A percentile compares a stretch with the other conserved stretches of the same genome.
These are phyloP conservation scores for Pseudochromis fuscus DNA, from an alignment of 2,797 vertebrate genomes.

Conservation along the genomic window DNA sequence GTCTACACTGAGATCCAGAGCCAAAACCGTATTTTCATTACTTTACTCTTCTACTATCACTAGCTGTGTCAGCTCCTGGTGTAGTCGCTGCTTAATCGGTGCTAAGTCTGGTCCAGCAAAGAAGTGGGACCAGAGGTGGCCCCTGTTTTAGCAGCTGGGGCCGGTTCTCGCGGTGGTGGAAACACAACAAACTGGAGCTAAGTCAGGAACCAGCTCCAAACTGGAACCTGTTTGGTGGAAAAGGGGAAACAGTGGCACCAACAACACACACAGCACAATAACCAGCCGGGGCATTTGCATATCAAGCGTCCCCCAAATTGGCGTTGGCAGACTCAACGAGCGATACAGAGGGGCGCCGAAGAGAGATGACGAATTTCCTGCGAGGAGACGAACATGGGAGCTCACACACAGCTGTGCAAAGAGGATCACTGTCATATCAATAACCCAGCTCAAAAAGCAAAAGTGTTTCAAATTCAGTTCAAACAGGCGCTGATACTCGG, in stretches of 20 bases:
- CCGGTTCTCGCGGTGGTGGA: too few species aligned
- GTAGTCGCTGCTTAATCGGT: too few species aligned
- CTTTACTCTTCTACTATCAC: too few species aligned
- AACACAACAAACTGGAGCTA: too few species aligned
- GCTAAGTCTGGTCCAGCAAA: too few species aligned
- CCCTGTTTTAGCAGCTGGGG: too few species aligned
- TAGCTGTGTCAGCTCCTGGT: too few species aligned
- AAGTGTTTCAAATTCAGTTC: conserved; percentile 36
- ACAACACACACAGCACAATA: conserved; percentile 62
- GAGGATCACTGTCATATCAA: conserved; percentile 53
- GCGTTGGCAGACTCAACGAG: conserved; percentile 35
- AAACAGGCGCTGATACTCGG: conserved; percentile 13
- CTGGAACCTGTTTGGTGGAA: too few species aligned
- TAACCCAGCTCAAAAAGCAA: conserved; percentile 30
- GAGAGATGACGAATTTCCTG: conserved; percentile 20
- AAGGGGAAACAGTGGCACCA: conserved; percentile 34
- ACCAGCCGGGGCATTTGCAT: conserved; percentile 59
- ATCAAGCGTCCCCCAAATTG: conserved; percentile 51
- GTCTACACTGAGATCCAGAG: too few species aligned
- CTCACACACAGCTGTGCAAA: conserved; percentile 11
- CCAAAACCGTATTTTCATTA: too few species aligned
- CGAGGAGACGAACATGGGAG: conserved; percentile 1
- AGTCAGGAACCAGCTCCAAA: too few species aligned
- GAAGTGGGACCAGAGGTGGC: too few species aligned
- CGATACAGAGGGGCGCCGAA: conserved; percentile 18